Base-by-base conservation (phyloP, 2,797 vertebrate genomes). In the Glossophaga mutica region DNA sequence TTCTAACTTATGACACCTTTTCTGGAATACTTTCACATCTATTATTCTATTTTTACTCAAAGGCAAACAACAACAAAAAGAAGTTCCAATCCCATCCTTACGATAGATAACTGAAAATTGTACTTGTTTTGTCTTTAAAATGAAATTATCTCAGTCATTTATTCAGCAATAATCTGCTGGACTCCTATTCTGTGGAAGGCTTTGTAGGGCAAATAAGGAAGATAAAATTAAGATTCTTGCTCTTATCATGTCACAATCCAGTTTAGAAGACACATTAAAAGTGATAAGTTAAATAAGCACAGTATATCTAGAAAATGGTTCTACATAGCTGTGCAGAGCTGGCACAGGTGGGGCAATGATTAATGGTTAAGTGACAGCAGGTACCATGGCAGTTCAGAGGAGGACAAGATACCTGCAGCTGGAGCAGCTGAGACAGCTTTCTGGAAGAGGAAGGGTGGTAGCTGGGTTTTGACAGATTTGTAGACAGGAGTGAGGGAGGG, bases 281-380 rank as follows among this genome's bases (percentile, higher is more conserved):
- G 48, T 26, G 88, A 24, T 93, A 82, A 88, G 87, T 81, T 92
- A 78, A 92, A 79, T 74, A 86, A 86, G 26, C n/a, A 26, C 24
- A n/a, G 29, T 57, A n/a, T 48, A 57, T 10, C 39, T 37, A 68
- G 96, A 34, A 71, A 78, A 57, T 42, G n/a, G 71, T 39, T 96
- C 90, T 73, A 22, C 67, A 29, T 70, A 84, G 44, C 70, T 59
- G 21, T 73, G 87, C 71, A 82, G 55, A 82, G 46, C 68, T 62
- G 81, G 68, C 44, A 32, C 18, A 32, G 81, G 67, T 73, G 57
- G 57, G 74, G 18, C 1, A 4, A 52, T 91, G 88, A 82, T 81
- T 92, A 87, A 92, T 92, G 55, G 82, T 44, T 73, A 90, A 94
- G 57, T 83, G 92, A 82, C 52, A 93, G 59, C 50, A 77, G 68